Conservation (phyloP, 35 echinoderm and acorn worm genomes). For the Apostichopus japonicus region DNA sequence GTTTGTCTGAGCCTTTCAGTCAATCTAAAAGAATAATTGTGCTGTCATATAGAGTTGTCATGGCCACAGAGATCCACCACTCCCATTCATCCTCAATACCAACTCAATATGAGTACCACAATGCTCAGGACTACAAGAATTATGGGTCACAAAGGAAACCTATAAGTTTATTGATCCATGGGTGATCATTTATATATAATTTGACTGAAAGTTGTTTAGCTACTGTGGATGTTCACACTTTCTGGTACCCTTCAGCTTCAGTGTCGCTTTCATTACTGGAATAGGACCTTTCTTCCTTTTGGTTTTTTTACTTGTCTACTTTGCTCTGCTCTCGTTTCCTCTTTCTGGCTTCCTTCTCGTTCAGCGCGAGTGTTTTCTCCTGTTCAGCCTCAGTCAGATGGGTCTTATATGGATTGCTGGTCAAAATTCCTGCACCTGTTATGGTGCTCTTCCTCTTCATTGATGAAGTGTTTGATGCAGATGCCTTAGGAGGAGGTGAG, state of each 20-base stretch:
- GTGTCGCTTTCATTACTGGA: neutral
- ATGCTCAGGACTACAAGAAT: too few species aligned
- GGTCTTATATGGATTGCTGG: constrained; percentile 21
- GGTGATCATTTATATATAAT: too few species aligned
- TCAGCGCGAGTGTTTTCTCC: neutral
- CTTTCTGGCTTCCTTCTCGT: constrained; percentile 13
- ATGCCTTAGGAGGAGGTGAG: too few species aligned
- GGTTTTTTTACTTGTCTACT: neutral
- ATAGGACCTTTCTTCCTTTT: constrained; percentile 9
- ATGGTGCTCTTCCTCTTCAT: neutral
- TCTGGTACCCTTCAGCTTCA: constrained; percentile 5
- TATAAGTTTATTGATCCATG: too few species aligned
- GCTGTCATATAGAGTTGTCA: too few species aligned
- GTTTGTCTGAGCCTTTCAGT: too few species aligned
- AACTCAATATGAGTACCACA: too few species aligned
- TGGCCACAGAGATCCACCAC: too few species aligned
- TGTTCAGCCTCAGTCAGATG: neutral
- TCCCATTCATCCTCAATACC: too few species aligned
- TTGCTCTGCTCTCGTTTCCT: neutral
- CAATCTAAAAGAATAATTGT: too few species aligned
- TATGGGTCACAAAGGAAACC: too few species aligned
- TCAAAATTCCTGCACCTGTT: neutral
- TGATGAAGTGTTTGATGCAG: too few species aligned
- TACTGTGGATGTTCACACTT: neutral
- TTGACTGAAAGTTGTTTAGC: neutral